phyloP scores from a whole-genome alignment of 2,888 invertebrate species.

The Volucella zonaria region DNA sequence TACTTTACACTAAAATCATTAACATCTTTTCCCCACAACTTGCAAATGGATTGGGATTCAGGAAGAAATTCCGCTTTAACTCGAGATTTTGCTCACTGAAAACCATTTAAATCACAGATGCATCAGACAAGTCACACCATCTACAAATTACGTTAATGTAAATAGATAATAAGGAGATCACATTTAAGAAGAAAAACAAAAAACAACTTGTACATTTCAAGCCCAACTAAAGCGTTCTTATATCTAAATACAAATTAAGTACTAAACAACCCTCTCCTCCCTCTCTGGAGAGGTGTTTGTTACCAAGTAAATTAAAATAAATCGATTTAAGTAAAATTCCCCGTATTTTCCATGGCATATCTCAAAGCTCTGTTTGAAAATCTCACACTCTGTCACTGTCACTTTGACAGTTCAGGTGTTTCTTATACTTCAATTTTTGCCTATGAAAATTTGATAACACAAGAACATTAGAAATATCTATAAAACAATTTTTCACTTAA shows the following conservation, averaged over 20 bases:
- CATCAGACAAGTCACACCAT: too few relatives aligned
- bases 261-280: constrained; percentile 17
- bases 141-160: background rate
- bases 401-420: constrained; percentile 1
- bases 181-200: constrained; percentile 11
- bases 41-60: too few relatives aligned
- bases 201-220: constrained; percentile 64
- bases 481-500: constrained; percentile 40
- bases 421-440: background rate
- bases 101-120: too few relatives aligned
- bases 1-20: too few relatives aligned
- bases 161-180: background rate
- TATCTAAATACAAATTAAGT: constrained; percentile 70
- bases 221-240: constrained; percentile 71
- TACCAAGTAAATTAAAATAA: constrained; percentile 5
- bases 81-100: too few relatives aligned
- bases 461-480: constrained; percentile 2
- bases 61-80: too few relatives aligned
- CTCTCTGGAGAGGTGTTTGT: constrained; percentile 19
- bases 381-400: background rate
- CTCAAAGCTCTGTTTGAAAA: constrained; percentile 42
- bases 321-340: constrained; percentile 26
- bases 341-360: constrained; percentile 62
- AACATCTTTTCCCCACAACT: too few relatives aligned
- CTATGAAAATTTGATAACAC: background rate